A percentile compares a stretch with the other conserved stretches of the same genome.
These are phyloP conservation scores for Mastomys coucha DNA, from an alignment of 2,113 vertebrate genomes.

Conservation along the genomic window DNA sequence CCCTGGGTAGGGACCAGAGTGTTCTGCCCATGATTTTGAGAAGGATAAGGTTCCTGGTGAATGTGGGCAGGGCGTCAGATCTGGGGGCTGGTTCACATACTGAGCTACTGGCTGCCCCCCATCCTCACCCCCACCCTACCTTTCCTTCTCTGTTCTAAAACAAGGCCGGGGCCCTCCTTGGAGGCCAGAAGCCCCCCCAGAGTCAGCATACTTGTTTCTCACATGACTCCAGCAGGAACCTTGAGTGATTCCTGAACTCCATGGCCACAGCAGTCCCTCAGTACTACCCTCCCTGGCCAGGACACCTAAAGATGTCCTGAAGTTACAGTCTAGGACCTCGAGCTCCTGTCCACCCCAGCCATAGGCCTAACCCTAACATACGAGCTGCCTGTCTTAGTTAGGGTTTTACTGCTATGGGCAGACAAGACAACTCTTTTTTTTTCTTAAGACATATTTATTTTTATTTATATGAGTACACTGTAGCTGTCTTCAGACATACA, in stretches of 20 bases:
- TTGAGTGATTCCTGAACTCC: background rate
- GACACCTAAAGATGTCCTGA: no score
- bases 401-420: no score
- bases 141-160: background rate
- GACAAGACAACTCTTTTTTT: no score
- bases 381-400: background rate
- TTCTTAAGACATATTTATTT: no score
- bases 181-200: no score
- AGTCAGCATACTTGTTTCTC: background rate
- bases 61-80: background rate
- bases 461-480: no score
- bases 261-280: background rate
- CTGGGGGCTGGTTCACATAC: background rate
- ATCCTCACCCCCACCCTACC: background rate
- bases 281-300: background rate
- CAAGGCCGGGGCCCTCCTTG: background rate
- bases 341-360: background rate
- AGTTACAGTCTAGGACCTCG: background rate
- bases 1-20: background rate
- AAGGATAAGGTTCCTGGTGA: background rate
- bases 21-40: background rate
- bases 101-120: background rate
- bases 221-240: background rate
- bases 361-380: background rate
- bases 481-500: no score